Conservation (phyloP, 1,140 invertebrate genomes). For the Trichonephila inaurata region DNA sequence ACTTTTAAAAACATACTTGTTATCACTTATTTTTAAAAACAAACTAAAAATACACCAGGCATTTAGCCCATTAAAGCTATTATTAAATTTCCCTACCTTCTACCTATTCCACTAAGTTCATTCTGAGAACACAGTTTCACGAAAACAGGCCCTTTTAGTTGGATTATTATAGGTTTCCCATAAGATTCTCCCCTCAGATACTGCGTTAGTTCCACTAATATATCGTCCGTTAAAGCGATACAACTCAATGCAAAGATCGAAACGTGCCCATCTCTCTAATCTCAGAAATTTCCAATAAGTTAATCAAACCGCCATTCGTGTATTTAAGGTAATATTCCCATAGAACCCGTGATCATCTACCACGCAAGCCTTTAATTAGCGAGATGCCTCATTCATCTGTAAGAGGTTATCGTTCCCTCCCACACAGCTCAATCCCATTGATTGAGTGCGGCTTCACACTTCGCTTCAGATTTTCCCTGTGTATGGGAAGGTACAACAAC, state of each 20-base stretch:
- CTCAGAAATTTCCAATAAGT: constrained; percentile 47
- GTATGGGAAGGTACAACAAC: neutral
- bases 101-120: neutral
- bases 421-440: constrained; percentile 17
- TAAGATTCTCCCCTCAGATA: neutral
- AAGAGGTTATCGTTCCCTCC: constrained; percentile 36
- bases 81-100: neutral
- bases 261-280: constrained; percentile 36
- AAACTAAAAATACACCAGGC: neutral
- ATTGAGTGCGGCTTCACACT: constrained; percentile 27
- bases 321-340: constrained; percentile 57
- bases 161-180: constrained; percentile 19
- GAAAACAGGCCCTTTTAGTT: neutral
- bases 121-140: neutral
- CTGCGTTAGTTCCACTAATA: constrained; percentile 1
- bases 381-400: constrained; percentile 32
- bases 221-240: constrained; percentile 25
- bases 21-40: too few relatives aligned
- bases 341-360: constrained; percentile 45
- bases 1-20: too few relatives aligned
- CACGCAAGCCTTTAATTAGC: constrained; percentile 57
- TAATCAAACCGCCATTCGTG: constrained; percentile 40
- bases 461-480: constrained; percentile 27
- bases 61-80: neutral
- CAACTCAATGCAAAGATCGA: neutral